phyloP scores from a whole-genome alignment of 2,113 vertebrate species.

The Corvus hawaiiensis region DNA sequence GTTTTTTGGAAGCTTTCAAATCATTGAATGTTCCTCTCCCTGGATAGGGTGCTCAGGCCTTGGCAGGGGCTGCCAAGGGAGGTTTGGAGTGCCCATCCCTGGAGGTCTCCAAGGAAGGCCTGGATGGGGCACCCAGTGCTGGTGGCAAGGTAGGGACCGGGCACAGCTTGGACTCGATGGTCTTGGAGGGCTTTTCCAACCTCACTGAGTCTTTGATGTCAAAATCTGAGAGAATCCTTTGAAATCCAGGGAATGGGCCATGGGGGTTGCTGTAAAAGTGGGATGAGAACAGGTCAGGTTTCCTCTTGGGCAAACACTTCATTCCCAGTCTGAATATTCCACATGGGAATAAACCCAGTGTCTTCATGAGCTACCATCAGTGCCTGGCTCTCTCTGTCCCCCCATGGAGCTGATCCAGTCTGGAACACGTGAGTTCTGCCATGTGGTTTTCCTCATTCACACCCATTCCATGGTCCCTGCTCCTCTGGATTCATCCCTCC shows the following conservation, averaged over 20 bases:
- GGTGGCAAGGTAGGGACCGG: neutral
- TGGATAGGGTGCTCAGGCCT: neutral
- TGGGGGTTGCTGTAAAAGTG: neutral
- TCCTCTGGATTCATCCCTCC: neutral
- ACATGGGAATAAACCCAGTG: neutral
- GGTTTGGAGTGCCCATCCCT: neutral
- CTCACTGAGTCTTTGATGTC: neutral
- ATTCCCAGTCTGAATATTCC: neutral
- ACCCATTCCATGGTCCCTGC: neutral
- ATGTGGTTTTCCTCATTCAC: neutral
- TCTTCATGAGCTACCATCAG: neutral
- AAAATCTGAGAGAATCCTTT: neutral
- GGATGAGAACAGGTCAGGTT: neutral
- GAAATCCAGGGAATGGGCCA: neutral
- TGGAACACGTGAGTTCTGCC: fast-evolving
- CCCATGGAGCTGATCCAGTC: neutral
- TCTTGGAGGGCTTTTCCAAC: neutral
- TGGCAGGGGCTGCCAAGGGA: neutral
- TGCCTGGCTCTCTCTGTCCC: neutral
- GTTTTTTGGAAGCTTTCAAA: neutral
- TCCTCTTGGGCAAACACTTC: neutral
- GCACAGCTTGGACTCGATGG: neutral
- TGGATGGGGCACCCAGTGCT: neutral
- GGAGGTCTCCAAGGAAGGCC: neutral
- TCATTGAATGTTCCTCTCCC: neutral